Base-by-base conservation (phyloP, 2,888 invertebrate genomes). In the Nomada flava region DNA sequence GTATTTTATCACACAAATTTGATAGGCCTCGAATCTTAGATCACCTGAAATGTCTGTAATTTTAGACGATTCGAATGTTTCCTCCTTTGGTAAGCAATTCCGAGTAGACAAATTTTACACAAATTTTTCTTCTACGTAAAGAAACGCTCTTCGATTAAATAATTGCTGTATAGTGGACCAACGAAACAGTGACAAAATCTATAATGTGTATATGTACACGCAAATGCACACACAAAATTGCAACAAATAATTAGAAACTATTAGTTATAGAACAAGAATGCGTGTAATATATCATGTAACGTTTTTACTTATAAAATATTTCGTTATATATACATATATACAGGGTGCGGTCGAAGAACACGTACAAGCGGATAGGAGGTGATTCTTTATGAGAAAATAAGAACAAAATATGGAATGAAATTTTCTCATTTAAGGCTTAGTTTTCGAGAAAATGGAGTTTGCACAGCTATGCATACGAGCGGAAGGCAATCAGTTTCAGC, bases 121-220 rank as follows among this genome's bases (percentile, higher is more conserved):
- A 63, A n/a, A 59, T 63, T 44, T 15, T 59, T 53, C 52, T 63
- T 70, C 70, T 57, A 52, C 60, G 55, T 20, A 26, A 69, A 52
- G 75, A 15, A 63, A 53, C 60, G 36, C 72, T 57, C 20, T 70
- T 79, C 74, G 64, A 23, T 69, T 15, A 18, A 52, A 73, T 67
- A 70, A 69, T 79, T 73, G 64, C 68, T 70, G 82, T 64, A 80
- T 84, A 86, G 78, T 64, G 88, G 88, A 88, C 88, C 88, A 88
- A 88, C 64, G 44, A 79, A 77, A 79, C 64, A 64, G 52, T 73
- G 73, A 53, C 42, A 47, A 44, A 72, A 55, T 44, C 36, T 52
- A 67, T 13, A 10, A 20, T 11, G 71, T 42, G 36, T 79, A 57
- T 79, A 78, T 44, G 15, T 11, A 47, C 47, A 47, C 13, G 15